These are phyloP conservation scores for Ethmia dodecea DNA, from an alignment of 2,888 invertebrate species.

Conservation along the genomic window DNA sequence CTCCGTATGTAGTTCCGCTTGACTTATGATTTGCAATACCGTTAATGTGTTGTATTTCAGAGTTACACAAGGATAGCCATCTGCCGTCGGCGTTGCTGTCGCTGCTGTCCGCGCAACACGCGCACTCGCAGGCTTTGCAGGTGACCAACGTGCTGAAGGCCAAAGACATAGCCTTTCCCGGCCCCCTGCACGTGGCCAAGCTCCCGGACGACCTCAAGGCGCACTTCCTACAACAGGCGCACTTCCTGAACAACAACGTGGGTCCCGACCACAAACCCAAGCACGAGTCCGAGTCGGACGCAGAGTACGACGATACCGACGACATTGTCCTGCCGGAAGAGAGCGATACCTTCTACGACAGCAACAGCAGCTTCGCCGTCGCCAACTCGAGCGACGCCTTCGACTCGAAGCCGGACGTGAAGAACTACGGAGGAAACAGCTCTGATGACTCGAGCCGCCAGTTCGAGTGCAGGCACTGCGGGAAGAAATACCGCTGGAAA, in stretches of 20 bases:
- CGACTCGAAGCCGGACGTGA: conserved; percentile 47
- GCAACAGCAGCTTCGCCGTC: conserved; percentile 16
- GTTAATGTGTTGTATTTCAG: conserved; percentile 69
- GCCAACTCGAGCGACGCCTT: conserved; percentile 22
- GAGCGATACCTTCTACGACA: conserved; percentile 42
- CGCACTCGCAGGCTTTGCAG: conserved; percentile 37
- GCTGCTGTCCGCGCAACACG: conserved; percentile 57
- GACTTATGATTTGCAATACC: conserved; percentile 64
- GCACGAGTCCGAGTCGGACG: conserved; percentile 66
- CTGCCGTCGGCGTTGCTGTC: conserved; percentile 67
- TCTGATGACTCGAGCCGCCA: conserved; percentile 77
- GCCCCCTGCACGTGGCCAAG: conserved; percentile 24
- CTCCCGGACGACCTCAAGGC: conserved; percentile 47
- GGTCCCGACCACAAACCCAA: conserved; percentile 37
- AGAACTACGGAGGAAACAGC: conserved; percentile 44
- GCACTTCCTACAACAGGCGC: conserved; percentile 55
- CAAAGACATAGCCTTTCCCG: conserved; percentile 22
- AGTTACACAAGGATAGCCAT: conserved; percentile 55
- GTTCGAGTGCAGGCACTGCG: conserved; percentile 89
- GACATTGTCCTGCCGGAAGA: conserved; percentile 72
- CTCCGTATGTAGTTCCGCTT: conserved; percentile 64
- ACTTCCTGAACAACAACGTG: conserved; percentile 58
- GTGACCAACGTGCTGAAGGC: conserved; percentile 34
- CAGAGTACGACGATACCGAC: conserved; percentile 71
- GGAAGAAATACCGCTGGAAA: conserved; percentile 92